A percentile compares a stretch with the other conserved stretches of the same genome.
phyloP scores from a whole-genome alignment of 1,140 invertebrate genomes.

The Leptinotarsa undecemlineata region DNA sequence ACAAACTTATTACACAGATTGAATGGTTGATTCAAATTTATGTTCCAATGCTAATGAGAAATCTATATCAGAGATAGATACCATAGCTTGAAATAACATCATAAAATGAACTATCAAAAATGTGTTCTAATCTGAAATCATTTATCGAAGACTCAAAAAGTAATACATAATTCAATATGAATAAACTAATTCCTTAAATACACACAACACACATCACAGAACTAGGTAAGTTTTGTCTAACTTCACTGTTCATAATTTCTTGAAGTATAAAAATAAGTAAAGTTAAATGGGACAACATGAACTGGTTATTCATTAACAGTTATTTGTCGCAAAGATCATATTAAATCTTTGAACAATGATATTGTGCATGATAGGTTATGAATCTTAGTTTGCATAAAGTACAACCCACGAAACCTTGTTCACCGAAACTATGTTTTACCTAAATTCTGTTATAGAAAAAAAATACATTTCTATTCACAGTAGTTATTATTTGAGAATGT shows the following conservation, averaged over 20 bases:
- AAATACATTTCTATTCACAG: neutral
- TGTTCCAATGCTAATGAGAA: no score
- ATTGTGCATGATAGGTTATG: conserved; percentile 14
- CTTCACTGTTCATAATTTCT: neutral
- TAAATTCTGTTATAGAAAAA: neutral
- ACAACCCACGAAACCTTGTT: neutral
- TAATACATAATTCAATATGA: no score
- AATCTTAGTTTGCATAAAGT: conserved; percentile 1
- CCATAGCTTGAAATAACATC: no score
- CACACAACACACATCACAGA: conserved; percentile 1
- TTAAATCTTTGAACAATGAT: neutral
- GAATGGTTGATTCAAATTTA: no score
- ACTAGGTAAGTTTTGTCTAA: neutral
- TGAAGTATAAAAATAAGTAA: conserved; percentile 6
- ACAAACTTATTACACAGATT: no score
- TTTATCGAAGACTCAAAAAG: no score
- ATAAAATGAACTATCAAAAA: no score
- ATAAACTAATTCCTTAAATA: no score
- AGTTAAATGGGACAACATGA: conserved; percentile 15
- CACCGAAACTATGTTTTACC: neutral
- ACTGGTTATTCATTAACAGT: neutral
- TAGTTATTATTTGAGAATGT: neutral
- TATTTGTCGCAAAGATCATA: neutral
- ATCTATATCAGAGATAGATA: no score
- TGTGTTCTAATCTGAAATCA: no score